These are phyloP conservation scores for Ranitomeya imitator DNA, from an alignment of 2,113 vertebrate genomes.

Conservation along the genomic window DNA sequence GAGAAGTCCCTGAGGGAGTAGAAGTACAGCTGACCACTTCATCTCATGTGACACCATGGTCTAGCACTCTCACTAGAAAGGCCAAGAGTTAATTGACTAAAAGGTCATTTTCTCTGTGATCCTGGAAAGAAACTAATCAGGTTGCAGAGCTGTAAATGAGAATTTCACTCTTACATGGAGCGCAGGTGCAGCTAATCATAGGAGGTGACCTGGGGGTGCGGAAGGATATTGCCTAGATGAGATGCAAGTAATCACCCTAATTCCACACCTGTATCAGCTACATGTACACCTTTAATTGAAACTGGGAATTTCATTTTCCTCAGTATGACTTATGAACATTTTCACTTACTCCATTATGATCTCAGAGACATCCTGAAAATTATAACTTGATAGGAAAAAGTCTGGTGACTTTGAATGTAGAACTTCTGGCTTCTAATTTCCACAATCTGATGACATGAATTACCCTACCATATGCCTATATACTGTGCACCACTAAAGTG, in stretches of 20 bases:
- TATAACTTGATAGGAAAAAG: background rate
- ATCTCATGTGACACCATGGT: conserved; percentile 38
- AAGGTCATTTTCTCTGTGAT: conserved; percentile 49
- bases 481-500: too few relatives aligned
- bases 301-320: conserved; percentile 2
- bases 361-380: background rate
- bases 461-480: background rate
- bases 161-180: conserved; percentile 39
- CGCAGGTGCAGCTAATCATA: conserved; percentile 49
- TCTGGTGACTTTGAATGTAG: background rate
- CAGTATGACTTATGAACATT: background rate
- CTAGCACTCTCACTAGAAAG: conserved; percentile 50
- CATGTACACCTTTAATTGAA: conserved; percentile 32
- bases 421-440: background rate
- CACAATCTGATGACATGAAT: background rate
- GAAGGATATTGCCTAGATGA: conserved; percentile 27
- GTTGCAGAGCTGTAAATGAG: conserved; percentile 34
- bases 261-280: conserved; percentile 31
- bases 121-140: conserved; percentile 38
- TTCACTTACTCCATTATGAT: background rate
- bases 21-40: conserved; percentile 40
- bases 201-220: conserved; percentile 32
- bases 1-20: conserved; percentile 34
- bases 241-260: conserved; percentile 35
- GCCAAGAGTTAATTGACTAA: conserved; percentile 51